These are phyloP conservation scores for Silurus lanzhouensis DNA, from an alignment of 2,797 vertebrate genomes.

Conservation along the genomic window DNA sequence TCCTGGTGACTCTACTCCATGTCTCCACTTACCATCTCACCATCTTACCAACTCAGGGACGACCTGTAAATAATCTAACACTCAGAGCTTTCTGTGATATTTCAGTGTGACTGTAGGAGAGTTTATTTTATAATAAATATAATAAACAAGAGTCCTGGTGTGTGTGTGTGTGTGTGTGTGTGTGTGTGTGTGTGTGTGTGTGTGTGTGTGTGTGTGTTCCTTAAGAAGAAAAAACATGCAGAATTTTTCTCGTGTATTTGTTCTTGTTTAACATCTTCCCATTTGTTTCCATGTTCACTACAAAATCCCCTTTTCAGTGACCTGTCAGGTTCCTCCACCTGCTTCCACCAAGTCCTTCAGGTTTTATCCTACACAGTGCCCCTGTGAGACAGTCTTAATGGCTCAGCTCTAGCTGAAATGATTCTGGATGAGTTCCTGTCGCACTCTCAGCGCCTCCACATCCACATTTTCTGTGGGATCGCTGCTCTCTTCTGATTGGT, in stretches of 20 bases:
- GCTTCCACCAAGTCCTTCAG: too few species aligned
- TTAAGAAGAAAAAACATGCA: background rate
- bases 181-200: too few species aligned
- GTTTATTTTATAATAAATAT: background rate
- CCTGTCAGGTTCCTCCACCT: background rate
- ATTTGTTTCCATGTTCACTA: background rate
- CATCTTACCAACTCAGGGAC: too few species aligned
- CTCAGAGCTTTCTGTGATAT: too few species aligned
- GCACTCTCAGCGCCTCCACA: conserved; percentile 80
- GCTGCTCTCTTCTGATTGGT: conserved; percentile 79
- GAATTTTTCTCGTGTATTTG: background rate
- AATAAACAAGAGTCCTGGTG: background rate
- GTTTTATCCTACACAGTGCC: too few species aligned
- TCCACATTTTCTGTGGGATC: conserved; percentile 83
- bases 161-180: too few species aligned
- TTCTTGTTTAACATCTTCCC: background rate
- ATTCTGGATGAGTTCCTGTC: conserved; percentile 83
- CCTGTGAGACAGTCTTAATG: too few species aligned
- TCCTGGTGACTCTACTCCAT: too few species aligned
- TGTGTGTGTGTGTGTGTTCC: too few species aligned
- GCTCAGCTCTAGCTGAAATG: conserved; percentile 79
- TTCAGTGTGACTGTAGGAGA: too few species aligned
- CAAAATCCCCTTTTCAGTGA: background rate
- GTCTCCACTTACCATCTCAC: too few species aligned
- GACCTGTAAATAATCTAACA: too few species aligned